phyloP scores from a whole-genome alignment of 2,888 invertebrate species.

The Philonicus albiceps region DNA sequence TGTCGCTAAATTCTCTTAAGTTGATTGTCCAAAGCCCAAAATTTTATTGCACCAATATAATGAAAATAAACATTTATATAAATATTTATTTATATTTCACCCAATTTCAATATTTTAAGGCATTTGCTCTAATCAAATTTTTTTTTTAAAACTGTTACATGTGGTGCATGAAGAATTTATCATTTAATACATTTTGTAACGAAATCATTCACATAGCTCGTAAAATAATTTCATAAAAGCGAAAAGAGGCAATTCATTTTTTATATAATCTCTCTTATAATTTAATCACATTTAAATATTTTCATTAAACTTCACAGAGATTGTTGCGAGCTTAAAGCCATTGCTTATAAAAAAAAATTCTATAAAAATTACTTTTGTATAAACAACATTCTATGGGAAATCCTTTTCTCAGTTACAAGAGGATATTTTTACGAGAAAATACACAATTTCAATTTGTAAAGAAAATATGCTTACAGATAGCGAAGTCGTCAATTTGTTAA shows the following conservation, averaged over 20 bases:
- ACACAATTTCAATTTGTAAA: neutral
- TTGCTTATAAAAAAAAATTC: neutral
- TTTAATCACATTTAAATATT: neutral
- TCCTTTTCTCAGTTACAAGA: neutral
- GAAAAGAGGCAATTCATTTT: neutral
- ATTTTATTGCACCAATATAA: neutral
- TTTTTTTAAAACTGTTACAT: neutral
- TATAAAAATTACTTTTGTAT: neutral
- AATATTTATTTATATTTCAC: no score
- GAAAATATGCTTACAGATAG: slow-evolving; percentile 24
- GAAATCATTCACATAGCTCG: neutral
- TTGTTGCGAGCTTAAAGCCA: neutral
- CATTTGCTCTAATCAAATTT: no score
- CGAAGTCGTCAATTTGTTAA: slow-evolving; percentile 39
- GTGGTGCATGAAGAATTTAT: neutral
- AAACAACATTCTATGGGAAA: neutral
- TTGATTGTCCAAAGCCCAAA: neutral
- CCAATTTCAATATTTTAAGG: no score
- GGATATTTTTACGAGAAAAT: neutral
- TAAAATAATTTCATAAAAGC: neutral
- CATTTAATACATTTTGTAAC: no score
- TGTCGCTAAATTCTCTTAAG: no score
- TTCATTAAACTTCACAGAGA: neutral
- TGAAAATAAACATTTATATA: neutral
- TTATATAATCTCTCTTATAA: neutral